Evolutionary conservation across 2,113 vertebrate species (phyloP), one percentile per base, ranked within the genome.

Genomic region (Protobothrops flavoviridis): DNA sequence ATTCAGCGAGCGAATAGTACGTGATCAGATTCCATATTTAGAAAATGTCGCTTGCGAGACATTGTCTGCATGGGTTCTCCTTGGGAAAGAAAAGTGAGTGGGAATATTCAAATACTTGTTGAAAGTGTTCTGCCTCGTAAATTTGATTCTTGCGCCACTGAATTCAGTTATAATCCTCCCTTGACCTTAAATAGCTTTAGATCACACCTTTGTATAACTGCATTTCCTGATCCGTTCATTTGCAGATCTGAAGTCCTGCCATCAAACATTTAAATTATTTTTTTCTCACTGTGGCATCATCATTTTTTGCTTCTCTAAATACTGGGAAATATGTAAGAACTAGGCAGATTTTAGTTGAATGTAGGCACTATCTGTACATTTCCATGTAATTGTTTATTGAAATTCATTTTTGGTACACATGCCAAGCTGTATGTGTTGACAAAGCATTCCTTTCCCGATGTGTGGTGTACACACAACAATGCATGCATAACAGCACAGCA

Each of bases 331-430:
- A 64, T 45, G 13, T n/a, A 13, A 74, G 50, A 87, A 87, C 20
- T 12, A 91, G 29, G 13, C 48, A 53, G 93, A 2, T 29, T 93
- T 95, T 89, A n/a, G 59, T 29, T 26, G 87, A 29, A 92, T 74
- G 5, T 3, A 69, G 17, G 64, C 64, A 17, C 13, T 33, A 17
- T 39, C 15, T 39, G 6, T 39, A 39, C 17, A 81, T 81, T 81
- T 81, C n/a, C 33, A 17, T 81, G 5, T 81, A 39, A 81, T 20
- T 20, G 69, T 81, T 20, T 81, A 81, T 5, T 69, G 29, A n/a
- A 69, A n/a, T n/a, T 69, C 64, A 69, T 81, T 20, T 81, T 81
- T 81, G 3, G 33, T 81, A 8, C 20, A 39, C 69, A 39, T 20
- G 69, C 3, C 69, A 81, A 81, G 33, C 15, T 39, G 69, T 39